Evolutionary conservation across 2,888 invertebrate genomes (phyloP), one percentile per base, ranked within the genome.

Genomic region (Frankliniella fusca): DNA sequence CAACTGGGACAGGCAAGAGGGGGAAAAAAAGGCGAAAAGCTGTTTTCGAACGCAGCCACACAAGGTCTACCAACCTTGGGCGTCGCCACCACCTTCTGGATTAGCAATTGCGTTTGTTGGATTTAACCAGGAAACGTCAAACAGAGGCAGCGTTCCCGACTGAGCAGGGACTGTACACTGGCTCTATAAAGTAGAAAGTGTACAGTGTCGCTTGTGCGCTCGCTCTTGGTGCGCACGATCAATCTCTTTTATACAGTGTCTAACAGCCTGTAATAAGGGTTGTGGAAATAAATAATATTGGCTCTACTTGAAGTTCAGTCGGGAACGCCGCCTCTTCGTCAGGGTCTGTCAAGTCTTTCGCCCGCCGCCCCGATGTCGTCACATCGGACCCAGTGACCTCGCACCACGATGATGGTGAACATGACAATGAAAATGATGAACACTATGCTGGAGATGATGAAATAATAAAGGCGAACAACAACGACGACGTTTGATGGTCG

Each of bases 121-220:
- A 23, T 76, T 76, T 76, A 76, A 76, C 70, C 70, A 76, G 70
- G 70, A 76, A 76, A 76, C 70, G 70, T 76, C 70, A 76, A 76
- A 76, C 27, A 23, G 54, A 54, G 54, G 38, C 38, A 38, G 61
- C 61, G n/a, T 61, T 61, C 61, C 38, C 38, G 38, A 38, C 38
- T 38, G 38, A 38, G 61, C 61, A 18, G 61, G 20, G n/a, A 61
- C 18, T 61, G 61, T 61, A 61, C 61, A n/a, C 61, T 54, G 54
- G 20, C 3, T 54, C 15, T n/a, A 61, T 61, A 20, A 61, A 15
- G 61, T 18, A 61, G 61, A 61, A 61, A 18, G 61, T 61, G 61
- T n/a, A 38, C 38, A 38, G 38, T 38, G 38, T 38, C 38, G 38
- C 38, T 38, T 38, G 38, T 3, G 38, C 38, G 38, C 38, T 38